phyloP scores from a whole-genome alignment of 2,888 invertebrate genomes.

The Holacanthella duospinosa region DNA sequence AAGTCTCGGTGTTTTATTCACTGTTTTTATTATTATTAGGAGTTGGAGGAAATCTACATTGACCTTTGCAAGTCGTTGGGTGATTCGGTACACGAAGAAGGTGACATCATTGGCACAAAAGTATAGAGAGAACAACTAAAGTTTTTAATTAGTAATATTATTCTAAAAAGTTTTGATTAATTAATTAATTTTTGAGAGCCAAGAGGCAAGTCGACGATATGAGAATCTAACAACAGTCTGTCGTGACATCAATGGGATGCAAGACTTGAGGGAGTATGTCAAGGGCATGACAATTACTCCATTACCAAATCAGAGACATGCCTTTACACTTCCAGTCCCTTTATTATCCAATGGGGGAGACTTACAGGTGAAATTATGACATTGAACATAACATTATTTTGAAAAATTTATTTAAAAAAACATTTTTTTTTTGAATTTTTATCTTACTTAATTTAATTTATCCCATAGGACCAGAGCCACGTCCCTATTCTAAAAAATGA shows the following conservation, averaged over 20 bases:
- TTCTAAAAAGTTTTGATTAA: background rate
- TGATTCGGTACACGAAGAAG: constrained; percentile 76
- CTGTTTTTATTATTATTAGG: constrained; percentile 51
- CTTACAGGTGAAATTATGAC: background rate
- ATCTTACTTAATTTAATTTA: background rate
- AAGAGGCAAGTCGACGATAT: constrained; percentile 73
- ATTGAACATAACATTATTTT: background rate
- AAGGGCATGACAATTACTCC: constrained; percentile 50
- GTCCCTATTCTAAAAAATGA: constrained; percentile 70
- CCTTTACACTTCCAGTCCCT: constrained; percentile 30
- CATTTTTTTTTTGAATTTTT: background rate
- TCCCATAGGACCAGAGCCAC: constrained; percentile 9
- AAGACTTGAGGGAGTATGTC: constrained; percentile 67
- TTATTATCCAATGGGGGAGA: constrained; percentile 20
- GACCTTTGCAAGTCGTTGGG: constrained; percentile 79
- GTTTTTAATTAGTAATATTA: background rate
- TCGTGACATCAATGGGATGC: constrained; percentile 59
- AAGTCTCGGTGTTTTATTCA: no score
- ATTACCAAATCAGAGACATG: constrained; percentile 39
- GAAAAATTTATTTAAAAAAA: no score
- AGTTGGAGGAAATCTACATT: constrained; percentile 82
- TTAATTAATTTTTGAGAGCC: constrained; percentile 48
- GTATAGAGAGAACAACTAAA: constrained; percentile 47
- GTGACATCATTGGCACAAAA: constrained; percentile 70
- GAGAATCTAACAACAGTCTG: constrained; percentile 67